A percentile compares a stretch with the other conserved stretches of the same genome.
Evolutionary conservation across 2,113 vertebrate species (phyloP).

Genomic region (Cyrtonyx montezumae): DNA sequence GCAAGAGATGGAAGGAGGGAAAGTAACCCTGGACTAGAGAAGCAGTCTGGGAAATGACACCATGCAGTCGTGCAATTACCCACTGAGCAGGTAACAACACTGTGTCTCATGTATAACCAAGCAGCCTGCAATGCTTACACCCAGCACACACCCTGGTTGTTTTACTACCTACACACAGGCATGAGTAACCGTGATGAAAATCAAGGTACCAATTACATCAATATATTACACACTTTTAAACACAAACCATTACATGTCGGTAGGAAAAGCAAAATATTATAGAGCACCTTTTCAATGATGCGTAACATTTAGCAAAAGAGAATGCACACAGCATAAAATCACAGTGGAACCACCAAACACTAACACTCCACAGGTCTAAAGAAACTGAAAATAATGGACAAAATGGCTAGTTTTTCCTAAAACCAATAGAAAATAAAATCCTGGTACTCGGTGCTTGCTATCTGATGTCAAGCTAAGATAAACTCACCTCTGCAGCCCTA

Average conservation of each 20-base stretch:
- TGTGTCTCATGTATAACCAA: neutral
- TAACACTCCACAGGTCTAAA: neutral
- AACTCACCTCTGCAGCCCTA: slow-evolving; percentile 83
- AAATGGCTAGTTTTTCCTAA: neutral
- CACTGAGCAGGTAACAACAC: neutral
- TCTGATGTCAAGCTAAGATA: neutral
- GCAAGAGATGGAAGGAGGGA: neutral
- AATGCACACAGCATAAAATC: neutral
- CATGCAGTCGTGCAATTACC: neutral
- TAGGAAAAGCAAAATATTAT: neutral
- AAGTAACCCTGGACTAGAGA: neutral
- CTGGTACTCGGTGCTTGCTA: neutral
- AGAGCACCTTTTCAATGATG: neutral
- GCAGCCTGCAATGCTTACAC: neutral
- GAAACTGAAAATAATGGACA: neutral
- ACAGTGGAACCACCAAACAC: neutral
- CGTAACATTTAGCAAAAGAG: neutral
- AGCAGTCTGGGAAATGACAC: neutral
- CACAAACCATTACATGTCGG: neutral
- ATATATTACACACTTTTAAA: slow-evolving; percentile 44
- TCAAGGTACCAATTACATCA: slow-evolving; percentile 10
- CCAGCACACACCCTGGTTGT: neutral
- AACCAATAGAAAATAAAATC: neutral
- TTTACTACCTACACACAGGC: slow-evolving; percentile 4
- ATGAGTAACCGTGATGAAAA: neutral